Evolutionary conservation across 2,797 vertebrate species (phyloP).

Genomic region (Diceros bicornis): DNA sequence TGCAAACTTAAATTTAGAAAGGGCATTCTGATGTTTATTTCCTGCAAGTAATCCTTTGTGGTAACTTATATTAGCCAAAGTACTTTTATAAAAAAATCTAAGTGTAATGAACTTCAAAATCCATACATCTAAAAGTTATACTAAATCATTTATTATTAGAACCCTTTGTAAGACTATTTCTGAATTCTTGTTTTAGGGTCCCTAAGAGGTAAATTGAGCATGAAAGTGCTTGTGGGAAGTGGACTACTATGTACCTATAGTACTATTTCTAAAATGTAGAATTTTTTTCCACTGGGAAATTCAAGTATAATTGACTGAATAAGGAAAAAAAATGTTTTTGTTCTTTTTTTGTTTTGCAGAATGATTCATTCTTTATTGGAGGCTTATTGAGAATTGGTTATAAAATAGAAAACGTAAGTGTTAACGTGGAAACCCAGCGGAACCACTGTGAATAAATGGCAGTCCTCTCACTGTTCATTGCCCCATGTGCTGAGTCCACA

Average conservation of each 20-base stretch:
- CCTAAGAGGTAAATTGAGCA: background rate
- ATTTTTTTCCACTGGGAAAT: slow-evolving; percentile 45
- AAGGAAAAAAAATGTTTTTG: slow-evolving; percentile 29
- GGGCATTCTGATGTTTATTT: slow-evolving; percentile 13
- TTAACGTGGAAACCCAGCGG: background rate
- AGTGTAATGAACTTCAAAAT: slow-evolving; percentile 49
- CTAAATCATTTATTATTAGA: slow-evolving; percentile 33
- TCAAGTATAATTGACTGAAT: slow-evolving; percentile 18
- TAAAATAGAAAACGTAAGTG: slow-evolving; percentile 89
- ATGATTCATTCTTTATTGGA: slow-evolving; percentile 85
- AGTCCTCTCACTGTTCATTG: background rate
- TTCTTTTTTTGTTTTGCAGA: slow-evolving; percentile 81
- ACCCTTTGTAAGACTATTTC: background rate
- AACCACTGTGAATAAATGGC: background rate
- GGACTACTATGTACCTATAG: background rate
- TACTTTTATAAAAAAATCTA: slow-evolving; percentile 24
- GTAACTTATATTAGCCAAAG: background rate
- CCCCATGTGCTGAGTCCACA: background rate
- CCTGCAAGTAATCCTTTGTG: background rate
- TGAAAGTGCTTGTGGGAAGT: background rate
- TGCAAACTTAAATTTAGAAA: slow-evolving; percentile 63
- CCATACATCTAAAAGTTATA: background rate
- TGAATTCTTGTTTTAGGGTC: slow-evolving; percentile 18
- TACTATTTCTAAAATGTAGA: background rate
- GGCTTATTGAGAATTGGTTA: slow-evolving; percentile 88